phyloP scores from a whole-genome alignment of 2,797 vertebrate genomes.

The Syngnathus rostellatus region DNA sequence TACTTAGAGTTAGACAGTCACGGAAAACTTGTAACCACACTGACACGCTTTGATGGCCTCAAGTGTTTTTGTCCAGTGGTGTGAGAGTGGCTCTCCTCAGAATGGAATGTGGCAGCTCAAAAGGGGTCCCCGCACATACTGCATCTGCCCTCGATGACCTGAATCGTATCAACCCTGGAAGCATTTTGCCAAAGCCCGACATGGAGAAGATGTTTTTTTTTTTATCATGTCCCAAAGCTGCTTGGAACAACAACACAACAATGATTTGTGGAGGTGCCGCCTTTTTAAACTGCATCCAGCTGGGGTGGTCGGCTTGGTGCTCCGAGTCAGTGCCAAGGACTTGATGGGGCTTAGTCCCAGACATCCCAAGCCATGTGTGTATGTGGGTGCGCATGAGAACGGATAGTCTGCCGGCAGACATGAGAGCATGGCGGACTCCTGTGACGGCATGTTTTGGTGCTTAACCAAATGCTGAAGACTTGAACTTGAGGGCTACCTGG shows the following conservation, averaged over 20 bases:
- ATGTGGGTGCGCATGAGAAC: slow-evolving; percentile 31
- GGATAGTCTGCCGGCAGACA: slow-evolving; percentile 67
- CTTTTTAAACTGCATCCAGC: background rate
- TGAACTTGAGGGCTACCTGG: slow-evolving; percentile 63
- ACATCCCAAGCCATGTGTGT: slow-evolving; percentile 46
- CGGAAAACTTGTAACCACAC: slow-evolving; percentile 27
- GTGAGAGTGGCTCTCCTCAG: slow-evolving; percentile 5
- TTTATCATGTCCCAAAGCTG: background rate
- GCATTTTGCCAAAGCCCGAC: slow-evolving; percentile 48
- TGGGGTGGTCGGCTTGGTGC: slow-evolving; percentile 23
- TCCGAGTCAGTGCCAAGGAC: slow-evolving; percentile 49
- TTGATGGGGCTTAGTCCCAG: slow-evolving; percentile 40
- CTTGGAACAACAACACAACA: background rate
- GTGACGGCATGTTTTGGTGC: slow-evolving; percentile 19
- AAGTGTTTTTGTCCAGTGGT: background rate
- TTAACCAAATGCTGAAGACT: slow-evolving; percentile 55
- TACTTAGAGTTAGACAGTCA: slow-evolving; percentile 30
- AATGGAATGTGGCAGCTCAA: background rate
- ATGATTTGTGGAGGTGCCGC: slow-evolving; percentile 16
- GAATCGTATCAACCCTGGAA: slow-evolving; percentile 27
- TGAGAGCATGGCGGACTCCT: slow-evolving; percentile 39
- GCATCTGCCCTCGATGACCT: slow-evolving; percentile 14
- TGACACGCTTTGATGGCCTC: background rate
- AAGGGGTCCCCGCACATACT: background rate
- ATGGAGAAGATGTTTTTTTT: slow-evolving; percentile 17